Percentiles rank a stretch among this genome's conserved stretches.
These are phyloP conservation scores for Hydrocynus forskahlii DNA, from an alignment of 2,797 vertebrate genomes.

Conservation along the genomic window DNA sequence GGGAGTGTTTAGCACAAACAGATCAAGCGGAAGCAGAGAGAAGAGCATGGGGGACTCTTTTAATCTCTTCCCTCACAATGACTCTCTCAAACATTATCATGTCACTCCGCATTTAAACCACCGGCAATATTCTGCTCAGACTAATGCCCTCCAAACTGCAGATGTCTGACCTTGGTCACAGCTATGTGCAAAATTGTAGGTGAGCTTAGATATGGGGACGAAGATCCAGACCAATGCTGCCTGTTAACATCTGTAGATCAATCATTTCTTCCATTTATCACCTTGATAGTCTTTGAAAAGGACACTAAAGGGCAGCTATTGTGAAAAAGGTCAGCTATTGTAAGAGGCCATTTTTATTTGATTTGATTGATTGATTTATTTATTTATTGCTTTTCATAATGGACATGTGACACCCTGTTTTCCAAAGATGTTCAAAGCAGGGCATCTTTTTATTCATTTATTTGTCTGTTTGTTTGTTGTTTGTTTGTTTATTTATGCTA, in stretches of 20 bases:
- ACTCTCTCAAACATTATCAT: conserved; percentile 52
- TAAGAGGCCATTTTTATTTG: neutral
- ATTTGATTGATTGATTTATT: too few relatives aligned
- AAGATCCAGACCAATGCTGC: neutral
- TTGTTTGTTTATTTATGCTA: neutral
- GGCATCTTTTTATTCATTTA: neutral
- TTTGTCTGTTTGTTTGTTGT: too few relatives aligned
- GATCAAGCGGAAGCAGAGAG: conserved; percentile 14
- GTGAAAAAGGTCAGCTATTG: conserved; percentile 8
- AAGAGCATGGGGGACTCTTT: conserved; percentile 51
- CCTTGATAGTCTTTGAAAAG: conserved; percentile 33
- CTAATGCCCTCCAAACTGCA: neutral
- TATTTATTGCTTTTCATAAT: neutral
- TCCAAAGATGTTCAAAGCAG: too few relatives aligned
- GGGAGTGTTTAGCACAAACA: conserved; percentile 62
- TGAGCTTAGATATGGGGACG: neutral
- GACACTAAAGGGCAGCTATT: conserved; percentile 16
- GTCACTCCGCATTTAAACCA: conserved; percentile 44
- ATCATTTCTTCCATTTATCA: conserved; percentile 13
- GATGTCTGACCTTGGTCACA: neutral
- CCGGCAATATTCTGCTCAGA: conserved; percentile 17
- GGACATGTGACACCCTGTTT: neutral
- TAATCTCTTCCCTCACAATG: conserved; percentile 51
- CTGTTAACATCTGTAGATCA: conserved; percentile 9
- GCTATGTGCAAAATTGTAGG: too few relatives aligned